Conservation (phyloP, 64 coral and sea anemone species). For the Acropora tenuis region DNA sequence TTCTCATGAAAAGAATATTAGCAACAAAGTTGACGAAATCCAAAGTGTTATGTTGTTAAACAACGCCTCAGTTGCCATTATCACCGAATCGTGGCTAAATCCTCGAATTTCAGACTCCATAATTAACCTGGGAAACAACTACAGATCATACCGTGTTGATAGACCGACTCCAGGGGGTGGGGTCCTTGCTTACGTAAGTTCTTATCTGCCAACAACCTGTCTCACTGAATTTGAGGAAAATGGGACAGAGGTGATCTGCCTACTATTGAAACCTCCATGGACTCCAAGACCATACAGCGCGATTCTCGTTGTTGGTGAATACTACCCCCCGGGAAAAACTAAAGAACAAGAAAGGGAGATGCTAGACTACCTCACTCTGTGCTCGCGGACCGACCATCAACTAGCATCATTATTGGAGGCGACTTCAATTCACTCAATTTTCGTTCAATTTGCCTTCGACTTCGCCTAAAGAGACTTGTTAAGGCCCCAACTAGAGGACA, state of each 20-base stretch:
- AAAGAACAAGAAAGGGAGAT: slow-evolving; percentile 32
- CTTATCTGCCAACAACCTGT: slow-evolving; percentile 24
- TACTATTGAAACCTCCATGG: slow-evolving; percentile 40
- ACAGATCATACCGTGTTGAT: slow-evolving; percentile 47
- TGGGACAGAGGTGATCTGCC: slow-evolving; percentile 23
- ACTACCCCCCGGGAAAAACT: slow-evolving; percentile 51
- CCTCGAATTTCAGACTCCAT: slow-evolving; percentile 41
- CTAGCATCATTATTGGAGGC: slow-evolving; percentile 50
- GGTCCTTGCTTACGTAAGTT: not conserved
- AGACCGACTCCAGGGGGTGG: not conserved
- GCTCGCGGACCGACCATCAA: slow-evolving; percentile 32
- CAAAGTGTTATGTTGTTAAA: slow-evolving; percentile 17
- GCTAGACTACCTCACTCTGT: slow-evolving; percentile 56
- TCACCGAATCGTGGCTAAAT: slow-evolving; percentile 63
- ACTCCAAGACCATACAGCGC: slow-evolving; percentile 55
- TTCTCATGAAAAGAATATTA: too few species aligned
- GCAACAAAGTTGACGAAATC: slow-evolving; percentile 63
- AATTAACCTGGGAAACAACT: slow-evolving; percentile 17
- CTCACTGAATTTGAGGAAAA: slow-evolving; percentile 35
- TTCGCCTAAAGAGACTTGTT: slow-evolving; percentile 26
- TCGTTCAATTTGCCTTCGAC: not conserved
- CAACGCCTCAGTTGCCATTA: slow-evolving; percentile 25
- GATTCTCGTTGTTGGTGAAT: slow-evolving; percentile 36
- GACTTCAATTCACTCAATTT: slow-evolving; percentile 31
- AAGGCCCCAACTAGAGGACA: slow-evolving; percentile 25